These are phyloP conservation scores for Ictalurus punctatus DNA, from an alignment of 2,113 vertebrate species.

Conservation along the genomic window DNA sequence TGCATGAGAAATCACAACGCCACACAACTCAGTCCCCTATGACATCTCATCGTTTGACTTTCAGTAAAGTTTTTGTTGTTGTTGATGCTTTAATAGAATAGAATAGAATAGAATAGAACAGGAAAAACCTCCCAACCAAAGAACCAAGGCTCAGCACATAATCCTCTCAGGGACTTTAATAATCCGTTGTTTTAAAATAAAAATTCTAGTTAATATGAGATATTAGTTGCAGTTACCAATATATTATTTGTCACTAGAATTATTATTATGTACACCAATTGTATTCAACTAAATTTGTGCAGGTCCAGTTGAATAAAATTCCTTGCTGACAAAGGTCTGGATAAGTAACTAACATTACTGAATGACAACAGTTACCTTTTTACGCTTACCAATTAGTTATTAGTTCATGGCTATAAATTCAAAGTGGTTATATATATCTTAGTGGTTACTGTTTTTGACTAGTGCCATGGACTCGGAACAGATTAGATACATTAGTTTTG, in stretches of 20 bases:
- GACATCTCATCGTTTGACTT: neutral
- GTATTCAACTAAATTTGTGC: neutral
- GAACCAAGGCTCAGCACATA: neutral
- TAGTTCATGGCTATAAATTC: neutral
- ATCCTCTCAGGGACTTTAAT: neutral
- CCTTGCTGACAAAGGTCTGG: neutral
- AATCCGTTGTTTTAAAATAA: too few relatives aligned
- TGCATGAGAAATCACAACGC: constrained; percentile 10
- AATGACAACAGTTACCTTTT: neutral
- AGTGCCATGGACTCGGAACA: neutral
- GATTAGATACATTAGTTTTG: too few relatives aligned
- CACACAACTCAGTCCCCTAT: neutral
- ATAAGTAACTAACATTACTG: neutral
- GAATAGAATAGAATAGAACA: neutral
- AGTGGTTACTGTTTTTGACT: neutral
- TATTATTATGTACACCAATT: neutral
- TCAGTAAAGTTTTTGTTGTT: neutral
- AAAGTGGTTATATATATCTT: neutral
- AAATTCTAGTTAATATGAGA: neutral
- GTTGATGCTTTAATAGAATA: neutral
- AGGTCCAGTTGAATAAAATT: neutral
- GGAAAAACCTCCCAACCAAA: neutral
- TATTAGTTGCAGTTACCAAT: neutral
- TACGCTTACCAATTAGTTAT: neutral
- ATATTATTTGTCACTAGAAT: neutral